A percentile compares a stretch with the other conserved stretches of the same genome.
These are phyloP conservation scores for Chloebia gouldiae DNA, from an alignment of 2,113 vertebrate species.

Conservation along the genomic window DNA sequence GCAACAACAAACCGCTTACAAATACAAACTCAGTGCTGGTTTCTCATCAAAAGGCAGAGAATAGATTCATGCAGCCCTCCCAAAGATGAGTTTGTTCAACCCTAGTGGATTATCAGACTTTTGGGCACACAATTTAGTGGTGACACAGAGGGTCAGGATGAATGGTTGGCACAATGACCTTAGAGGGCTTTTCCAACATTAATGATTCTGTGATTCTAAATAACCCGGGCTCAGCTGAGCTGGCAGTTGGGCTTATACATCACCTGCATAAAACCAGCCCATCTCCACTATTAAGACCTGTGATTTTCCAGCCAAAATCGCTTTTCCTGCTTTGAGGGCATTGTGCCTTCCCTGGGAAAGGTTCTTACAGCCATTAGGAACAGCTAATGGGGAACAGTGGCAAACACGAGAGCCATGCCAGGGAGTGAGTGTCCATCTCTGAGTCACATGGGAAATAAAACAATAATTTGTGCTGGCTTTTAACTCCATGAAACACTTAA, in stretches of 20 bases:
- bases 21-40: not conserved
- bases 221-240: not conserved
- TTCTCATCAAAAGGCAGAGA: not conserved
- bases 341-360: not conserved
- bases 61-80: not conserved
- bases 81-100: not conserved
- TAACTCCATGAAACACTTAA: not conserved
- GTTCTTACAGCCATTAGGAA: not conserved
- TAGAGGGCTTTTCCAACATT: not conserved
- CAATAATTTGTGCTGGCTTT: not conserved
- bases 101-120: not conserved
- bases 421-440: not conserved
- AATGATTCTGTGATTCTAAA: not conserved
- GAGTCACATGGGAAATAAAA: constrained; percentile 51
- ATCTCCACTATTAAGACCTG: not conserved
- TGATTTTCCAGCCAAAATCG: not conserved
- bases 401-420: not conserved
- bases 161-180: not conserved
- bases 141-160: not conserved
- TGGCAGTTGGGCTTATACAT: not conserved
- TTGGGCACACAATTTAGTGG: not conserved
- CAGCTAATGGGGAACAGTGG: not conserved
- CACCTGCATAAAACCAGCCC: not conserved
- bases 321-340: not conserved
- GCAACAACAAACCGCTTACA: not conserved